Evolutionary conservation across 2,797 vertebrate species (phyloP).

Genomic region (Capromys pilorides): DNA sequence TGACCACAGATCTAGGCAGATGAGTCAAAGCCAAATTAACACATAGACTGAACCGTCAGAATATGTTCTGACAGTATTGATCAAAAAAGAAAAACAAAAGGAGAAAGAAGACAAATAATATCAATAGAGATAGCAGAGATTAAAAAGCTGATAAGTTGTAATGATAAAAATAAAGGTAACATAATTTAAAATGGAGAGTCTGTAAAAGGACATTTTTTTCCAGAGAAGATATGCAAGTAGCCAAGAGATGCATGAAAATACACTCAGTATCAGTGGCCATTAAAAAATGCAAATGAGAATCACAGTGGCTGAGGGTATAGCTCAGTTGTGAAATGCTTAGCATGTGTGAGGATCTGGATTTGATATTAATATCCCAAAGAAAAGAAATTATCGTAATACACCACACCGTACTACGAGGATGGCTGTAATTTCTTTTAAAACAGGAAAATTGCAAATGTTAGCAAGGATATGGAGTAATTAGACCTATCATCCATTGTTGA

Average conservation of each 20-base stretch:
- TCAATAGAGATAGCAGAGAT: not conserved
- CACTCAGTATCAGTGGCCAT: not conserved
- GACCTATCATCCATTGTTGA: not conserved
- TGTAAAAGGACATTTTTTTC: not conserved
- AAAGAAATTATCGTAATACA: not conserved
- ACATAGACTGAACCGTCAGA: slow-evolving; percentile 1
- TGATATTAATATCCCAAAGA: not conserved
- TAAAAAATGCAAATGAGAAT: slow-evolving; percentile 25
- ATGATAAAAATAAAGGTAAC: slow-evolving; percentile 7
- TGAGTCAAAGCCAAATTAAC: not conserved
- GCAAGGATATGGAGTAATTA: not conserved
- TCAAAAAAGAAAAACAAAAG: not conserved
- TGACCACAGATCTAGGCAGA: not conserved
- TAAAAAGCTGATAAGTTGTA: not conserved
- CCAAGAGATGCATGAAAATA: not conserved
- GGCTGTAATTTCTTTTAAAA: not conserved
- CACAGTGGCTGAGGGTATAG: not conserved
- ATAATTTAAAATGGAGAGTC: not conserved
- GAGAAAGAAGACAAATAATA: not conserved
- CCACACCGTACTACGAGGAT: not conserved
- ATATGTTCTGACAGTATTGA: not conserved
- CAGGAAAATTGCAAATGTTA: not conserved
- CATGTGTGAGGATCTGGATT: not conserved
- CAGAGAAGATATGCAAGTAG: not conserved
- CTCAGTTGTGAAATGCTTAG: not conserved